A percentile compares a stretch with the other conserved stretches of the same genome.
Evolutionary conservation across 30 jellyfish, hydroid and myxozoan species (phyloP).

Genomic region (Clytia hemisphaerica): DNA sequence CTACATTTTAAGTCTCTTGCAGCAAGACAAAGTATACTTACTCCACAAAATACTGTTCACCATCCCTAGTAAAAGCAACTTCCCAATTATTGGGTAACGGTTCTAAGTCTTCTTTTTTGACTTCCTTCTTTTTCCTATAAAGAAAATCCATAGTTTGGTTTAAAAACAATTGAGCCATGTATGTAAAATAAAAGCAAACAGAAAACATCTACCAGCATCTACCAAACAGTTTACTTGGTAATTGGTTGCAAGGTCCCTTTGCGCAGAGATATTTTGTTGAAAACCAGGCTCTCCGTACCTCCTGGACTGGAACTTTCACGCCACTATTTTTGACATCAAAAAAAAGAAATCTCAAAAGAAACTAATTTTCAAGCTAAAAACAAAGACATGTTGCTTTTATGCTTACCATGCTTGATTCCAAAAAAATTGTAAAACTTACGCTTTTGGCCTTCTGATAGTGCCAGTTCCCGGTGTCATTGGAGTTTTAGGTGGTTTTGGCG

Average conservation of each 20-base stretch:
- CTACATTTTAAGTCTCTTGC: too few species aligned
- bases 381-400: too few species aligned
- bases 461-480: conserved; percentile 99
- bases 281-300: too few species aligned
- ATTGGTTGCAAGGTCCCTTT: not conserved
- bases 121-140: too few species aligned
- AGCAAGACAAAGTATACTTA: conserved; percentile 21
- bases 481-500: conserved; percentile 97
- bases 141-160: not conserved
- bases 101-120: too few species aligned
- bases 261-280: not conserved
- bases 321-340: too few species aligned
- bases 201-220: not conserved
- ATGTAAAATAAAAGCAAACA: not conserved
- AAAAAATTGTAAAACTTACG: conserved; percentile 32
- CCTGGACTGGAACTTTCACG: too few species aligned
- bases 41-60: conserved; percentile 92
- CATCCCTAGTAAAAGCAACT: conserved; percentile 84
- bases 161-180: not conserved
- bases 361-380: too few species aligned
- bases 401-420: too few species aligned
- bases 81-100: conserved; percentile 93
- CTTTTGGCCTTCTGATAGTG: conserved; percentile 64
- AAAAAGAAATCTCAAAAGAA: too few species aligned
- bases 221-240: not conserved